Percentiles rank a stretch among this genome's conserved stretches.
These are phyloP conservation scores for Brachirus orientalis DNA, from an alignment of 2,113 vertebrate species.

Conservation along the genomic window DNA sequence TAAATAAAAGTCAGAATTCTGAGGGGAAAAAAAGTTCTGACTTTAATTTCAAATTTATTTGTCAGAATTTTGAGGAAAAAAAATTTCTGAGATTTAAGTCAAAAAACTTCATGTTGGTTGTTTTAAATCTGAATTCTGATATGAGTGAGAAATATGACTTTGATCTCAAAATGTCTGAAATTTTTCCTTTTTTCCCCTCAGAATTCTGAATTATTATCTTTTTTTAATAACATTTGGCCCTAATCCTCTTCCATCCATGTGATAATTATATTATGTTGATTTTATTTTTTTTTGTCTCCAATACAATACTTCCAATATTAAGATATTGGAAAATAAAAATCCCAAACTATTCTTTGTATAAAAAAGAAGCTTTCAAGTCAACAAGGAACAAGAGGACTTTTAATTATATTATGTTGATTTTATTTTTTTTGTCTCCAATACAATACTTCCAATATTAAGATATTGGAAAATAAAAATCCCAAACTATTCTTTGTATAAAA, in stretches of 20 bases:
- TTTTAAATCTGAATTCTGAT: too few relatives aligned
- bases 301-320: conserved; percentile 83
- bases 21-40: too few relatives aligned
- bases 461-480: conserved; percentile 85
- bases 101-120: too few relatives aligned
- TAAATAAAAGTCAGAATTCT: too few relatives aligned
- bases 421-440: conserved; percentile 78
- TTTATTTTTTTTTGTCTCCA: conserved; percentile 71
- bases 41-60: too few relatives aligned
- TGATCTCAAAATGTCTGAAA: too few relatives aligned
- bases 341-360: conserved; percentile 86
- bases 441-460: conserved; percentile 81
- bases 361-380: conserved; percentile 92
- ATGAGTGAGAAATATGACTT: too few relatives aligned
- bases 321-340: conserved; percentile 83
- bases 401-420: conserved; percentile 70
- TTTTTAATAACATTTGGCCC: too few relatives aligned
- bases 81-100: too few relatives aligned
- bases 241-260: background rate
- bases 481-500: conserved; percentile 86
- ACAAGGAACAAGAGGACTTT: conserved; percentile 82
- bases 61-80: too few relatives aligned
- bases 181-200: too few relatives aligned
- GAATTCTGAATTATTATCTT: too few relatives aligned
- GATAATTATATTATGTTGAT: conserved; percentile 83